These are phyloP conservation scores for Temnothorax rugatulus DNA, from an alignment of 2,888 invertebrate genomes.

Conservation along the genomic window DNA sequence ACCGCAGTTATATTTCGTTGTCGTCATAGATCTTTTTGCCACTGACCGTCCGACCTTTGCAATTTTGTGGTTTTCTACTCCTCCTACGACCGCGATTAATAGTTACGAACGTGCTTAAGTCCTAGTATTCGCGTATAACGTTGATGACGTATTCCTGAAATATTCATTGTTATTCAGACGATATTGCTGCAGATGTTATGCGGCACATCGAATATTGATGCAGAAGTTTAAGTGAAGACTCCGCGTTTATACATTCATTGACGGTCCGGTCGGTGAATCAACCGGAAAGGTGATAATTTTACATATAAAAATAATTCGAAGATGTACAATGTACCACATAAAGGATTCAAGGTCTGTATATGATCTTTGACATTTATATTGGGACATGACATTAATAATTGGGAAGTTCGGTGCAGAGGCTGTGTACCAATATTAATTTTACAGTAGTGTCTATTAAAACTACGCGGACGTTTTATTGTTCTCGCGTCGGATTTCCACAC, in stretches of 20 bases:
- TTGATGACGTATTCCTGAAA: conserved; percentile 10
- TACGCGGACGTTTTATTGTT: background rate
- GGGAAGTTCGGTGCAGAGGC: no score
- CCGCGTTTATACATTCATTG: background rate
- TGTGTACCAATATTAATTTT: background rate
- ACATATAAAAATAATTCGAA: background rate
- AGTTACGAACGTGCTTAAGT: background rate
- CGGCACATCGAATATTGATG: conserved; percentile 10
- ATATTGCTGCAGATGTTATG: background rate
- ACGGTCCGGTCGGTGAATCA: background rate
- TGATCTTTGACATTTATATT: background rate
- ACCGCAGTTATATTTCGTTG: background rate
- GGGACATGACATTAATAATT: background rate
- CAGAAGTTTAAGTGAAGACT: background rate
- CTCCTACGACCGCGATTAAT: background rate
- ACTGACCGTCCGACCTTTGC: background rate
- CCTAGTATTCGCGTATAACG: background rate
- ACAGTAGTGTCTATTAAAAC: background rate
- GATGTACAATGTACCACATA: background rate
- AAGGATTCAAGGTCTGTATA: background rate
- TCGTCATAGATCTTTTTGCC: conserved; percentile 3
- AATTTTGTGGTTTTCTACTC: background rate
- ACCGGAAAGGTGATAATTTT: background rate
- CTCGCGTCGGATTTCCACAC: conserved; percentile 16
- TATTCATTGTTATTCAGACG: conserved; percentile 27